These are phyloP conservation scores for Pampus argenteus DNA, from an alignment of 2,797 vertebrate species.

Conservation along the genomic window DNA sequence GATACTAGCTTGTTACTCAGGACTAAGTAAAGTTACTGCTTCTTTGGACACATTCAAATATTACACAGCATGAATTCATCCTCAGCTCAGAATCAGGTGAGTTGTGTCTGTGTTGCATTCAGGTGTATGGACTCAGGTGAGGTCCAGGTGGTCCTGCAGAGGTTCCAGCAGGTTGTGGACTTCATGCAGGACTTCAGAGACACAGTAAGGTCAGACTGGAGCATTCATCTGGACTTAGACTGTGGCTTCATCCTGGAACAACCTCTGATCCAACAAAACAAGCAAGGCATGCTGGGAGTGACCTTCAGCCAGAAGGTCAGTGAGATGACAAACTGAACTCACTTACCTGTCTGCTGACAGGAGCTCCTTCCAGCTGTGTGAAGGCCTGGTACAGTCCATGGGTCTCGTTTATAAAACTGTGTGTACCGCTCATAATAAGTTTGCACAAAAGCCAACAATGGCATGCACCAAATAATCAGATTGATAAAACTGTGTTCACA, in stretches of 20 bases:
- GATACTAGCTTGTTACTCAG: no score
- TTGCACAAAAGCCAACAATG: no score
- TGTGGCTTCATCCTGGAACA: slow-evolving; percentile 84
- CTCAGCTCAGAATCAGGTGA: no score
- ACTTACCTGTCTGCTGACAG: not conserved
- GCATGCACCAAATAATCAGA: no score
- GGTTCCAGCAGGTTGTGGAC: slow-evolving; percentile 76
- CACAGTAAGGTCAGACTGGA: slow-evolving; percentile 63
- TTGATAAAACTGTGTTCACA: no score
- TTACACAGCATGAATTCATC: no score
- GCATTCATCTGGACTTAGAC: slow-evolving; percentile 58
- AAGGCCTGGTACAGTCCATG: no score
- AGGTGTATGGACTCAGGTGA: slow-evolving; percentile 74
- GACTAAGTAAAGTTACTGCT: no score
- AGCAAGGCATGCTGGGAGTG: slow-evolving; percentile 67
- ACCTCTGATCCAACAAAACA: slow-evolving; percentile 73
- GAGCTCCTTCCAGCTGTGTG: no score
- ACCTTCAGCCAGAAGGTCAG: slow-evolving; percentile 84
- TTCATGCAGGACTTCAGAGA: slow-evolving; percentile 49
- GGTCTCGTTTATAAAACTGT: no score
- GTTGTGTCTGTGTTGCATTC: slow-evolving; percentile 4
- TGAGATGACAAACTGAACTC: not conserved
- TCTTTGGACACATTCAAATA: no score
- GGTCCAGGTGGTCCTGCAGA: slow-evolving; percentile 66
- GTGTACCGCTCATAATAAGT: no score